A percentile compares a stretch with the other conserved stretches of the same genome.
Evolutionary conservation across 2,113 vertebrate genomes (phyloP).

Genomic region (Euleptes europaea): DNA sequence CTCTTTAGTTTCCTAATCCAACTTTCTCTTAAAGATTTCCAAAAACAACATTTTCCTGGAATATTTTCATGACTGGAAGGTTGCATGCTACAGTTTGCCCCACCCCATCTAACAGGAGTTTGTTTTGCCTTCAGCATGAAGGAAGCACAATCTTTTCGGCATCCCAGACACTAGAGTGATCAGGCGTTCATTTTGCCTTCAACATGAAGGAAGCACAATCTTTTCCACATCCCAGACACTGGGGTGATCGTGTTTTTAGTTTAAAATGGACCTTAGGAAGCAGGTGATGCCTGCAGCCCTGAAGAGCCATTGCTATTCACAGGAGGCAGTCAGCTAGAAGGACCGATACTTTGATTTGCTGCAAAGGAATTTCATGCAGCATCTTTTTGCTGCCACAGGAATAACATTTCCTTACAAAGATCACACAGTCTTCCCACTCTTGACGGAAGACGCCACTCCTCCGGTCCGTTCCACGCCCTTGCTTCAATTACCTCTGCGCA

Average conservation of each 20-base stretch:
- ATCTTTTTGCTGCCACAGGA: too few species aligned
- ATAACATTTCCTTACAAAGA: too few species aligned
- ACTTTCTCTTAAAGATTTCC: background rate
- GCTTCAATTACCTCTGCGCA: too few species aligned
- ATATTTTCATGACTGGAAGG: background rate
- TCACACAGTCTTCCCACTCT: too few species aligned
- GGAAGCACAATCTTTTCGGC: background rate
- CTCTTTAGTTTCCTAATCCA: conserved; percentile 18
- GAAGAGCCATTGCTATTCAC: too few species aligned
- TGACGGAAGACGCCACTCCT: too few species aligned
- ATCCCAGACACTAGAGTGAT: background rate
- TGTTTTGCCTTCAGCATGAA: background rate
- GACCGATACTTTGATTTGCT: too few species aligned
- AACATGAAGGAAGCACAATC: background rate
- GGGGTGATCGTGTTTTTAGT: background rate
- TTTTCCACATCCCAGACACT: background rate
- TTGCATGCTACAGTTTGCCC: background rate
- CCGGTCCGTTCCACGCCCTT: too few species aligned
- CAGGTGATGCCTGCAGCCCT: too few species aligned
- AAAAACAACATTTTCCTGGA: background rate
- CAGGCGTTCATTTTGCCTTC: background rate
- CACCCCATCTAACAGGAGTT: background rate
- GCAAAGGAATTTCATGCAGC: too few species aligned
- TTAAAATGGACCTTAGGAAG: too few species aligned
- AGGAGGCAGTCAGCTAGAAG: too few species aligned